Conservation (phyloP, 2,888 invertebrate species). For the Punctoribates punctum region DNA sequence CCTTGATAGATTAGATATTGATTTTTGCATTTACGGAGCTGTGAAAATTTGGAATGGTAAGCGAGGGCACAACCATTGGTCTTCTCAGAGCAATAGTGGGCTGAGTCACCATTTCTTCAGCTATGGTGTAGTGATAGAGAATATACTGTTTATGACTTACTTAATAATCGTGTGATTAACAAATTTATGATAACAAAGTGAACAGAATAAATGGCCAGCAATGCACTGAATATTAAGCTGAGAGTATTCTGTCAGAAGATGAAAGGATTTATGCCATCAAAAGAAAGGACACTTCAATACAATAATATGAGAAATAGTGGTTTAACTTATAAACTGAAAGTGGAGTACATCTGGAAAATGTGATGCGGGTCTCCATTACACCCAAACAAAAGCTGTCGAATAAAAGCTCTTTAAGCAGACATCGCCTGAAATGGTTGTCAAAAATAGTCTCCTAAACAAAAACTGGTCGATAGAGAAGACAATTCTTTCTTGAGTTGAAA, state of each 20-base stretch:
- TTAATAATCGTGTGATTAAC: no score
- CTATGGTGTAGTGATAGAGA: no score
- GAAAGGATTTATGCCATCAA: conserved; percentile 32
- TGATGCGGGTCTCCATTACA: conserved; percentile 17
- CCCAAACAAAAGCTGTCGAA: conserved; percentile 5
- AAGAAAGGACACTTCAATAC: conserved; percentile 30
- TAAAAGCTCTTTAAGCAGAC: conserved; percentile 11
- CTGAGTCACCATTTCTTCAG: no score
- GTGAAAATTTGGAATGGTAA: no score
- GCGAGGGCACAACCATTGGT: no score
- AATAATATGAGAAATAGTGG: conserved; percentile 12
- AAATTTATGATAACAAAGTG: background rate
- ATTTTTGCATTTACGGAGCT: no score
- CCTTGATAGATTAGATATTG: no score
- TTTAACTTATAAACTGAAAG: background rate
- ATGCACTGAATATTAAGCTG: background rate
- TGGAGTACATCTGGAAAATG: conserved; percentile 14
- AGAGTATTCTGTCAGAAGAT: conserved; percentile 3
- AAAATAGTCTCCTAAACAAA: conserved; percentile 2
- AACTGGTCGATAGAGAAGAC: conserved; percentile 15
- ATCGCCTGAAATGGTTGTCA: background rate
- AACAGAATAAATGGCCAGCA: background rate
- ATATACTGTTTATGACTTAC: no score
- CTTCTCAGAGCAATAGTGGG: no score
- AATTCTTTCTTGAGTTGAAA: background rate